These are phyloP conservation scores for Furcifer pardalis DNA, from an alignment of 2,797 vertebrate genomes.

Conservation along the genomic window DNA sequence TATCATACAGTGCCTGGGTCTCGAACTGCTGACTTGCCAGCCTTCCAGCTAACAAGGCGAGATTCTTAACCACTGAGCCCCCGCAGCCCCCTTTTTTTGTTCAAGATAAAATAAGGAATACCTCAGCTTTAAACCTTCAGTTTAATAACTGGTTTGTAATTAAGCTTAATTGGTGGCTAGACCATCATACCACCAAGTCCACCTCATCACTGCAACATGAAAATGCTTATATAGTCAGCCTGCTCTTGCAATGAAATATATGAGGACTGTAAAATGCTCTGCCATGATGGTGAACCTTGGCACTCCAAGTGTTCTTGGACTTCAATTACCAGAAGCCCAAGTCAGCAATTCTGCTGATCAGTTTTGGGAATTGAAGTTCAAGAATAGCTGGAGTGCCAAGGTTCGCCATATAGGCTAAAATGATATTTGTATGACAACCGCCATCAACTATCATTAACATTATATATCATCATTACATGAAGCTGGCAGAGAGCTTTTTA, in stretches of 20 bases:
- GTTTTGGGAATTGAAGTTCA: no score
- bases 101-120: background rate
- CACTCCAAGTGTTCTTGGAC: no score
- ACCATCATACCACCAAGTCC: background rate
- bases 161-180: background rate
- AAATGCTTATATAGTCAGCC: background rate
- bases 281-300: no score
- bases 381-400: no score
- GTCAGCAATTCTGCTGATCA: no score
- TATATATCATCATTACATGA: background rate
- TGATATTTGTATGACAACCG: background rate
- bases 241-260: background rate
- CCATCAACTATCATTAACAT: background rate
- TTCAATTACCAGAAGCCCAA: no score
- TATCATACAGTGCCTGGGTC: no score
- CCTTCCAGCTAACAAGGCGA: no score
- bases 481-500: no score
- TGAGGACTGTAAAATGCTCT: background rate
- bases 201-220: background rate
- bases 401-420: background rate
- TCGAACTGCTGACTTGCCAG: no score
- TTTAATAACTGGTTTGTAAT: constrained; percentile 30
- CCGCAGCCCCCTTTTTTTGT: no score
- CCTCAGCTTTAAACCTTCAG: constrained; percentile 44
- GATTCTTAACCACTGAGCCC: no score